Evolutionary conservation across 2,113 vertebrate genomes (phyloP), one percentile per base, ranked within the genome.

Genomic region (Nothobranchius kuhntae): DNA sequence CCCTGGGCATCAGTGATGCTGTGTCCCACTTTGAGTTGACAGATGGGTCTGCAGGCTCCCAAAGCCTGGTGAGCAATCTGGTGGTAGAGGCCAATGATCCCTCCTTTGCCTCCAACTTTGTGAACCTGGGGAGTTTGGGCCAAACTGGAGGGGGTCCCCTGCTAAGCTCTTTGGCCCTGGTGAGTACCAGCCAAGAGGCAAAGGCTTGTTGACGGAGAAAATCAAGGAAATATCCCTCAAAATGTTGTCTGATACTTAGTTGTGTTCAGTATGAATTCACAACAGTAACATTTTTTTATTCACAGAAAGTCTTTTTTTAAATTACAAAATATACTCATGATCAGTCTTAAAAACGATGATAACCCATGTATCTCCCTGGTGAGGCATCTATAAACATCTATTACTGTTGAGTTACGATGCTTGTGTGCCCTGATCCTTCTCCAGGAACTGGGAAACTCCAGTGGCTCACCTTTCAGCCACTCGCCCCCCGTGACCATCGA

Each of bases 401-500:
- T 40, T 40, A 40, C 38, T 40, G 38, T 40, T 40, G 4, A 3
- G 3, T 6, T 40, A 30, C 47, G 10, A 0, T 17, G 0, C 40
- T 35, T 47, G 3, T 64, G 9, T 63, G 1, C 51, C 47, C 9
- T 24, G 0, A 44, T 82, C 17, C 54, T 75, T 51, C 35, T 65
- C 2, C 75, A 97, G 96, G 96, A 97, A 78, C 87, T 97, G 78
- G 94, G 94, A 3, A 94, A 93, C 79, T 93, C 95, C 46, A 93
- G 93, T 74, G 93, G 93, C 44, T 95, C 95, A 3, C 94, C 95
- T 75, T 96, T 96, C 81, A 94, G 91, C 58, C 93, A 91, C 84
- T 94, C 94, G 8, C 95, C 95, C 17, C 94, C 95, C 3, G 94
- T 96, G 91, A 95, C 96, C 75, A 95, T 96, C 46, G 95, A 96